Evolutionary conservation across 2,113 vertebrate genomes (phyloP), one percentile per base, ranked within the genome.

Genomic region (Pteronura brasiliensis): DNA sequence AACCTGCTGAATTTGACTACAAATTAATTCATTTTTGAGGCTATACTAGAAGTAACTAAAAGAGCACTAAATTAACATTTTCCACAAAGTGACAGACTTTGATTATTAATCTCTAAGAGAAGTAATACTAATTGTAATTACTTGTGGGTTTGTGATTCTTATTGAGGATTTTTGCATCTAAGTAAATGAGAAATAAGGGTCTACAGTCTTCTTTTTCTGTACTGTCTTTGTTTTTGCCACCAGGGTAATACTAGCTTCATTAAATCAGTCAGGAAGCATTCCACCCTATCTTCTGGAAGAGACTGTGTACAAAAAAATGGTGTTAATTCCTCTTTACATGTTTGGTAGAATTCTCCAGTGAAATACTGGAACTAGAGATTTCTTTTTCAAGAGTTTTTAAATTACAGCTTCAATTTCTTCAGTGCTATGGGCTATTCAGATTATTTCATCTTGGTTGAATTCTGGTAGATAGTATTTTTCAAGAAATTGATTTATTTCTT

Each of bases 371-470:
- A 80, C 29, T 29, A 8, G 55, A 61, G 25, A 85, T 69, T 44
- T 92, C 34, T 74, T 95, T 94, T 87, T 59, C 20, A 92, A 39
- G 31, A 85, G 36, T 21, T 89, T 92, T 67, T 31, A 80, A 94
- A 80, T 80, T 67, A 88, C 36, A 34, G 69, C 61, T 57, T 65
- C 72, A 89, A 67, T 44, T 77, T 84, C 39, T 52, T 52, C 34
- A 74, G 65, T 44, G 21, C 17, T 61, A 76, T 67, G 36, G 36
- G 44, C 31, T 47, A 80, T 65, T 85, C 12, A 88, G 39, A 81
- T n/a, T 63, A n/a, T 57, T 69, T 61, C 31, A 84, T 44, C 15
- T 72, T 90, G 52, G 49, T 23, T 92, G 4, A 93, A 42, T 88
- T 92, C 90, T 67, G 14, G 23, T 23, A 57, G 23, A 84, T n/a